Conservation (phyloP, 2,113 vertebrate species). For the Hippoglossus stenolepis region DNA sequence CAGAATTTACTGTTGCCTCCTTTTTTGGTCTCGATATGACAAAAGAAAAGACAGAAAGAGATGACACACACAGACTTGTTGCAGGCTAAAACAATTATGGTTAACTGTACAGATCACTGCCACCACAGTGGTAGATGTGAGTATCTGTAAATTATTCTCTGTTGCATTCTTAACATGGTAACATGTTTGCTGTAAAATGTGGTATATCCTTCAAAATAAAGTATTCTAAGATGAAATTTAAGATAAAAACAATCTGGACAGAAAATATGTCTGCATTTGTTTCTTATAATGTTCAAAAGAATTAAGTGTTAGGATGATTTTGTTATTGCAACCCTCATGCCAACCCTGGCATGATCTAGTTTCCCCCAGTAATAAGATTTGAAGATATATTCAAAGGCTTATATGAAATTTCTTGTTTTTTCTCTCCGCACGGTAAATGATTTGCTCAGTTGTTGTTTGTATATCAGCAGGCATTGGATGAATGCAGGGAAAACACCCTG, state of each 20-base stretch:
- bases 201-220: too few relatives aligned
- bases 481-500: conserved; percentile 22
- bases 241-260: background rate
- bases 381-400: background rate
- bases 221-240: background rate
- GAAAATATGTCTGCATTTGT: too few relatives aligned
- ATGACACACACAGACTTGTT: background rate
- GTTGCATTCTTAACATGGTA: too few relatives aligned
- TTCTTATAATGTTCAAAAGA: background rate
- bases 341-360: background rate
- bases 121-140: too few relatives aligned
- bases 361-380: background rate
- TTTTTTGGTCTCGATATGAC: background rate
- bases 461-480: background rate
- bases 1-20: background rate
- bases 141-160: too few relatives aligned
- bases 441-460: conserved; percentile 9
- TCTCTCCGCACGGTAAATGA: too few relatives aligned
- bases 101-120: too few relatives aligned
- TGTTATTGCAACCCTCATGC: background rate
- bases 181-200: background rate
- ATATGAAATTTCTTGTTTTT: background rate
- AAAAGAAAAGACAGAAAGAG: background rate
- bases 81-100: too few relatives aligned
- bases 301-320: background rate